Conservation (phyloP, 2,888 invertebrate genomes). For the Sinhomidia bicolor region DNA sequence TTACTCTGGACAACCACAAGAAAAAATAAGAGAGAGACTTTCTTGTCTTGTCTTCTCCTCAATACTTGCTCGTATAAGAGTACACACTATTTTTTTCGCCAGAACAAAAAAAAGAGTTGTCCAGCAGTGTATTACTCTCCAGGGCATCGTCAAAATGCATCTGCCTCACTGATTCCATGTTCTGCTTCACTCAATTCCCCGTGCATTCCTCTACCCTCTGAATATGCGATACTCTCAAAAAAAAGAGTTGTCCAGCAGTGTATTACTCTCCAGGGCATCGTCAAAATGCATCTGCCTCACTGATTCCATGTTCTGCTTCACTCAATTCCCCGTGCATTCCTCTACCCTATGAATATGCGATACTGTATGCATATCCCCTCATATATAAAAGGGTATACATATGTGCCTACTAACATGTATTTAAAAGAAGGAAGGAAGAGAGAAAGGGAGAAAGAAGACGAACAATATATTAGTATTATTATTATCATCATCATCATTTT, state of each 20-base stretch:
- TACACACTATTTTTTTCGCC: too few relatives aligned
- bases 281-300: constrained; percentile 52
- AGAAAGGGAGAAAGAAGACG: neutral
- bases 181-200: constrained; percentile 47
- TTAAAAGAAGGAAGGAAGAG: too few relatives aligned
- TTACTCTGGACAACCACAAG: too few relatives aligned
- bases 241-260: constrained; percentile 35
- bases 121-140: constrained; percentile 45
- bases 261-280: constrained; percentile 55
- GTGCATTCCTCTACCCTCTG: constrained; percentile 20
- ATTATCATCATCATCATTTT: neutral
- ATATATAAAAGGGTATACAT: too few relatives aligned
- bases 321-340: constrained; percentile 46
- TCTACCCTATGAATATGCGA: neutral
- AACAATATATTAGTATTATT: neutral
- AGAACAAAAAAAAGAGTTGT: constrained; percentile 24
- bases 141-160: constrained; percentile 58
- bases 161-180: constrained; percentile 43
- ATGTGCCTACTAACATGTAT: too few relatives aligned
- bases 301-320: constrained; percentile 47
- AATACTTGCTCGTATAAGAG: too few relatives aligned
- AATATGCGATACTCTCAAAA: neutral
- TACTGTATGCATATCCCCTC: neutral
- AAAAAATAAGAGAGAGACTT: too few relatives aligned
- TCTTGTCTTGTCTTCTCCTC: too few relatives aligned